phyloP scores from a whole-genome alignment of 2,113 vertebrate species.

The Piprites chloris region DNA sequence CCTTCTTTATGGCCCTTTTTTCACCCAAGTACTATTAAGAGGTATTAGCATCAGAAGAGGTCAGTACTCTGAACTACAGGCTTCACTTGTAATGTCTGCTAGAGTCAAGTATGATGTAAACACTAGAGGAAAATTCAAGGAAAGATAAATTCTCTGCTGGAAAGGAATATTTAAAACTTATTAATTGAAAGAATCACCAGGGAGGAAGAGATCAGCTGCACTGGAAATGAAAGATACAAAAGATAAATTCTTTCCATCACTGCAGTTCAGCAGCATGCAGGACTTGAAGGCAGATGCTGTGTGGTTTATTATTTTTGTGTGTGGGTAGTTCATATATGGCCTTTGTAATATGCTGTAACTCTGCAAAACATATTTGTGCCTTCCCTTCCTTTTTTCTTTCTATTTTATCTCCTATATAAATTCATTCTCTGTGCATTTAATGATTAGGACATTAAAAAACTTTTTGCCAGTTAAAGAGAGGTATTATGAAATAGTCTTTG shows the following conservation, averaged over 20 bases:
- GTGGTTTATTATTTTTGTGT: background rate
- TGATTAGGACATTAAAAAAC: background rate
- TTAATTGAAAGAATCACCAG: background rate
- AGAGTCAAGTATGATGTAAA: background rate
- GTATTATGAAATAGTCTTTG: background rate
- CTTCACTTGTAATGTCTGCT: background rate
- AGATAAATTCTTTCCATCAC: background rate
- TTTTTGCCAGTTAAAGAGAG: background rate
- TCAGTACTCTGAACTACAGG: background rate
- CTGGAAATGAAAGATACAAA: background rate
- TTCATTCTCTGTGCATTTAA: background rate
- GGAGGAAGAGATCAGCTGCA: background rate
- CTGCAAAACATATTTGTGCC: background rate
- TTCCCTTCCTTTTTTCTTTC: background rate
- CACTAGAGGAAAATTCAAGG: background rate
- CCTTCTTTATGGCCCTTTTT: background rate
- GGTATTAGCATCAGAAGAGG: background rate
- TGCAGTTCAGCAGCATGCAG: background rate
- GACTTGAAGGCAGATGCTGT: background rate
- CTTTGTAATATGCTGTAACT: background rate
- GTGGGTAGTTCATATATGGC: background rate
- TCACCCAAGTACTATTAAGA: background rate
- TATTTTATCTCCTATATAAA: background rate
- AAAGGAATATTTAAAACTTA: background rate
- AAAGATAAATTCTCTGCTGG: background rate